Conservation (phyloP, 1,140 invertebrate genomes). For the Physella acuta region DNA sequence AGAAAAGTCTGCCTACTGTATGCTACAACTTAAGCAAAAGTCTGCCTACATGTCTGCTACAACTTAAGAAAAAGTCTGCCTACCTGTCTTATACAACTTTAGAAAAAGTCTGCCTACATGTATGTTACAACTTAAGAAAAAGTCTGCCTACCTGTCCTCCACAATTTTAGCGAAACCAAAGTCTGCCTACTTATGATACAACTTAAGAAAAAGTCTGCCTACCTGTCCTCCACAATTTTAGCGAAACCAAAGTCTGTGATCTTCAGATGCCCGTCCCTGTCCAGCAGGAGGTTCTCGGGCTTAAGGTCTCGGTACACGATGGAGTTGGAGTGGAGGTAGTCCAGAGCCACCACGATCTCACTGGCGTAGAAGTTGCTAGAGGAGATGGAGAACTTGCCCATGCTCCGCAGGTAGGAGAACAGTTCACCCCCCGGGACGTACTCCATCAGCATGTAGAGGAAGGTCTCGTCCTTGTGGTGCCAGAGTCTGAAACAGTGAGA, state of each 20-base stretch:
- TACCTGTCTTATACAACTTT: too few relatives aligned
- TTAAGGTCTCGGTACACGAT: conserved; percentile 69
- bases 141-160: conserved; percentile 71
- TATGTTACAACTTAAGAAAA: too few relatives aligned
- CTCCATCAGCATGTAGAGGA: conserved; percentile 90
- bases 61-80: too few relatives aligned
- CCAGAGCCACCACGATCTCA: conserved; percentile 89
- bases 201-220: too few relatives aligned
- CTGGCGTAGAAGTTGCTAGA: conserved; percentile 91
- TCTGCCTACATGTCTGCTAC: too few relatives aligned
- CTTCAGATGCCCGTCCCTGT: conserved; percentile 90
- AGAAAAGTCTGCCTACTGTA: too few relatives aligned
- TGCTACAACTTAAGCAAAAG: too few relatives aligned
- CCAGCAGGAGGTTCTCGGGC: conserved; percentile 90
- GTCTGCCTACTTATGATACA: too few relatives aligned
- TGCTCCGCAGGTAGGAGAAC: conserved; percentile 90
- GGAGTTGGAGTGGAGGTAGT: conserved; percentile 77
- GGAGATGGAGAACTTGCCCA: conserved; percentile 82
- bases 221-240: conserved; percentile 85
- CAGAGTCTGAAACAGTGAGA: too few relatives aligned
- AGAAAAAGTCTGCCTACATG: too few relatives aligned
- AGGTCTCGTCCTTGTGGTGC: conserved; percentile 83
- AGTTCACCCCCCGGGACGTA: conserved; percentile 88
- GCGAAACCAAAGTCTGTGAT: conserved; percentile 98
- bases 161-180: conserved; percentile 96